Evolutionary conservation across 2,113 vertebrate genomes (phyloP), one percentile per base, ranked within the genome.

Genomic region (Rhipidura dahli): DNA sequence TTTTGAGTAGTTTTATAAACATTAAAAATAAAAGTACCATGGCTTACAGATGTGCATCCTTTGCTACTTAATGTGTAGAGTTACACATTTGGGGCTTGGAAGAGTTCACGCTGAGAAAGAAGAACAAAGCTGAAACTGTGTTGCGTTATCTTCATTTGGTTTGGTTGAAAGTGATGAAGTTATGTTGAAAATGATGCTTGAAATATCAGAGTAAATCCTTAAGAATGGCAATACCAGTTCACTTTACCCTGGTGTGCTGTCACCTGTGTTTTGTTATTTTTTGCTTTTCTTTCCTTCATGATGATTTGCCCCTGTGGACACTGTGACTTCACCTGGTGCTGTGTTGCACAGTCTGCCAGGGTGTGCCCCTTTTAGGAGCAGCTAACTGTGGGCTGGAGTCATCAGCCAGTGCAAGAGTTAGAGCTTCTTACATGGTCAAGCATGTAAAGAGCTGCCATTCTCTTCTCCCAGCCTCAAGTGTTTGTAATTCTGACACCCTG

Each of bases 361-460:
- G 4, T 35, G 47, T 47, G 39, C 20, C 30, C 4, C 68, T 78
- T 13, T 1, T 20, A 14, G 47, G 6, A 57, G n/a, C 0, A 0
- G 50, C 37, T 86, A 15, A 37, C 21, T 56, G 21, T 22, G 54
- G 39, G 17, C 12, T 51, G 12, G 19, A 30, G 7, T 56, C 30
- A 11, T 51, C 13, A 71, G 27, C 21, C 65, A 37, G 13, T 11
- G 51, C 0, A 3, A n/a, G 65, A 68, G 27, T 27, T 42, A 53
- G 11, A 45, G 27, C 35, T 24, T 72, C 39, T 50, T 23, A 23
- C 1, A 0, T 3, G 20, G 22, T 33, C 33, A 45, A 57, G 61
- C 1, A 1, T 3, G 2, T 22, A n/a, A 85, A 69, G 57, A 93
- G 16, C 42, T 51, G 24, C 42, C 3, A 1, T 82, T 68, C 27